Base-by-base conservation (phyloP, 2,797 vertebrate genomes). In the Sternarchorhynchus goeldii region DNA sequence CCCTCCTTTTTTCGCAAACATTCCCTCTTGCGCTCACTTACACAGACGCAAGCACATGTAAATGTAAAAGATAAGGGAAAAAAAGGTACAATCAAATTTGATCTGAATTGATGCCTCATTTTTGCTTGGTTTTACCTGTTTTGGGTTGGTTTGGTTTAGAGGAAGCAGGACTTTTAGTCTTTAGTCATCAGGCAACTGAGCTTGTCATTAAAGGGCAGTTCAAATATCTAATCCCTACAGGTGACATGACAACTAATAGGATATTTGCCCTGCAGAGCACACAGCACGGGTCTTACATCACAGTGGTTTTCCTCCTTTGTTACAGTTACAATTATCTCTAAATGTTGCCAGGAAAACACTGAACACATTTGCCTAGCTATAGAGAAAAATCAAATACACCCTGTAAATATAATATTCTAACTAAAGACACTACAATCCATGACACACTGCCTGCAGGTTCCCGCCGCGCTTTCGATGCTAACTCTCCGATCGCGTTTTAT, bases 101-200 rank as follows among this genome's bases (percentile, higher is more conserved):
- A 45, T 21, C 32, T 31, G 25, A 25, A 25, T 25, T 77, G 71
- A 81, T 57, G 29, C 77, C 76, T 68, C 83, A 77, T 84, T 82
- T 83, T 80, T 80, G 65, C 59, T 25, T 25, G 25, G 25, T 25
- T 25, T 25, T 25, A 25, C 71, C 74, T 66, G 16, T 55, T 50
- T 72, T 16, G 39, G 72, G 67, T 64, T 1, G 25, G 76, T 63
- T 79, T 73, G 55, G 68, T 62, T 74, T 75, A 73, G 59, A 55
- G 45, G 78, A 80, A 62, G 45, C 70, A 79, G 64, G 39, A 67
- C 29, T 72, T 71, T 82, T 75, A 79, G 31, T 76, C 81, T 81
- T 65, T 68, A 82, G 72, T 39, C 17, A 58, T 0, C 39, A 73
- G 67, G 80, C 86, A 77, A 6, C 1, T 14, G 36, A 85, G 80